Base-by-base conservation (phyloP, 1,140 invertebrate genomes). In the Halyomorpha halys region DNA sequence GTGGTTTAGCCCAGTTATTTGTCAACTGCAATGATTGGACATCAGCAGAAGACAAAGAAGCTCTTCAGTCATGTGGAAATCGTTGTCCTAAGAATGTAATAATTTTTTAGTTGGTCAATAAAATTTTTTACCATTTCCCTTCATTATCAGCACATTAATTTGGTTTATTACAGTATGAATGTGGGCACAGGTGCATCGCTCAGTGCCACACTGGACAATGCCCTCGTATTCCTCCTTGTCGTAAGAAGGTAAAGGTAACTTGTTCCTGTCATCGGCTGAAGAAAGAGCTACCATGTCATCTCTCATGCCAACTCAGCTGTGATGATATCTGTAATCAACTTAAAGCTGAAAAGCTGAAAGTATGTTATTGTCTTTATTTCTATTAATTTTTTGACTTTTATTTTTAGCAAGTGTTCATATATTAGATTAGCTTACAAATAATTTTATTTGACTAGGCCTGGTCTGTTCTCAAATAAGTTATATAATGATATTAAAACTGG, bases 41-140 rank as follows among this genome's bases (percentile, higher is more conserved):
- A 9, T 73, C 74, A 15, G 76, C 81, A 3, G 18, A 27, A 19
- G 78, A 74, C 5, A 66, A 69, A 6, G 74, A 79, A 49, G 72
- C 76, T 66, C 73, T 86, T 67, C 77, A 85, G 27, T 84, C 82
- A 64, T 94, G 91, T 73, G 83, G 84, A 56, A 90, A 90, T 73
- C 88, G 87, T 65, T 97, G 94, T 73, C 86, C 90, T 1, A 91
- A 86, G 76, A 85, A 82, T 78, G 88, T 90, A 76, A 80, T 76
- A 1, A 47, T 30, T 14, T 61, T 44, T 39, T 15, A 61, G n/a
- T n/a, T 11, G 8, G 18, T 14, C 6, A 19, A 8, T 39, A 39
- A 25, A n/a, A 13, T n/a, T n/a, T n/a, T n/a, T n/a, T n/a, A n/a
- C n/a, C n/a, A 19, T 44, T 18, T 23, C 27, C 6, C 5, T n/a